Percentiles rank a stretch among this genome's conserved stretches.
Evolutionary conservation across 2,797 vertebrate species (phyloP).

Genomic region (Falco naumanni): DNA sequence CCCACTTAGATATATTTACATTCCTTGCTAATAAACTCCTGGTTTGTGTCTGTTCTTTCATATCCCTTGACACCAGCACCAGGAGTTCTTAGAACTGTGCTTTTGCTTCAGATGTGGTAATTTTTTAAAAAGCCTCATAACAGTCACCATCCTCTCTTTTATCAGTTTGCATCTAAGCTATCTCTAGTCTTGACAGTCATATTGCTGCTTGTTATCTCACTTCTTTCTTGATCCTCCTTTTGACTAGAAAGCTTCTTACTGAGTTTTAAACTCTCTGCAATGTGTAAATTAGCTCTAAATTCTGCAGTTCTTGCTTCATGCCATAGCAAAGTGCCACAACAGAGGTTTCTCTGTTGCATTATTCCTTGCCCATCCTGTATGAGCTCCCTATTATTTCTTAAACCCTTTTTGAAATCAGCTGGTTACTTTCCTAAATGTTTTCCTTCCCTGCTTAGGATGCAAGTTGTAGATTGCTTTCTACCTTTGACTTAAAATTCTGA

Average conservation of each 20-base stretch:
- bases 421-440: background rate
- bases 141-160: background rate
- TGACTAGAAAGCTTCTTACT: background rate
- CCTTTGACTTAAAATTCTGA: background rate
- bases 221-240: background rate
- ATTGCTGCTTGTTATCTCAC: background rate
- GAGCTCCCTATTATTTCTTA: background rate
- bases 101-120: background rate
- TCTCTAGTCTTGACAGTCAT: background rate
- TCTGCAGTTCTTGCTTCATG: background rate
- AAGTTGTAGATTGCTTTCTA: background rate
- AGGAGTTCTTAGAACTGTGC: background rate
- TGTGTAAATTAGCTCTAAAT: background rate
- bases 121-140: background rate
- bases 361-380: background rate
- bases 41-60: background rate
- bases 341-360: background rate
- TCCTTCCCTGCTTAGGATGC: background rate
- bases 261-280: background rate
- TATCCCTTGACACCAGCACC: background rate
- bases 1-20: background rate
- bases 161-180: background rate
- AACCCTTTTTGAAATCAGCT: background rate
- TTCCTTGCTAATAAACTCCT: background rate
- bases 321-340: background rate